Base-by-base conservation (phyloP, 2,797 vertebrate genomes). In the Melanotaenia maccullochi region DNA sequence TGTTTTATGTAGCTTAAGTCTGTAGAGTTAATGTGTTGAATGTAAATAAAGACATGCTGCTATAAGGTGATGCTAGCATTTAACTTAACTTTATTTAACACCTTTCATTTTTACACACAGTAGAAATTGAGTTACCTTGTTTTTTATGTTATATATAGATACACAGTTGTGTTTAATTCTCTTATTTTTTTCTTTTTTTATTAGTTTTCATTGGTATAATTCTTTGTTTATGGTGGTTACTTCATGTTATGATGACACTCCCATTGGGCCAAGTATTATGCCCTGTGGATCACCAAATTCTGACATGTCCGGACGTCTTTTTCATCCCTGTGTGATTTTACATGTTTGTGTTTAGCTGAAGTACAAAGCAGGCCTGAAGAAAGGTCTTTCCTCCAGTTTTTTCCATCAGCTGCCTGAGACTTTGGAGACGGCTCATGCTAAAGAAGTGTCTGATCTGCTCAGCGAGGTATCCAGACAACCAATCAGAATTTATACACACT, bases 371-470 rank as follows among this genome's bases (percentile, higher is more conserved):
- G 52, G 63, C 1, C 51, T 76, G 69, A 90, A 82, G 76, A 73
- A 74, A 5, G 70, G 42, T 0, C 61, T 73, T 0, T 73, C 83
- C 63, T 76, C 75, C 65, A 84, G 82, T 49, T 88, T 97, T 49
- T 98, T 96, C 90, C 87, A 87, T 54, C 73, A 55, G 91, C 96
- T 98, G 92, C 96, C 96, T 0, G 94, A 94, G 55, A 97, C 97
- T 14, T 86, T 95, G 8, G 95, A 97, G 79, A 97, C 94, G 1
- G 93, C 91, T 11, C 96, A 96, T 71, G 96, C 96, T 0, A 95
- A 90, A 85, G 94, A 96, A 65, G 87, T 93, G 22, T 92, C 92
- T 0, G 92, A 95, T 60, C 92, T 96, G 54, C 93, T 95, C 85
- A 97, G 96, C 68, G 89, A 96, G 94, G 96, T 96, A 82, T 18